phyloP scores from a whole-genome alignment of 2,113 vertebrate species.

The Lagopus muta region DNA sequence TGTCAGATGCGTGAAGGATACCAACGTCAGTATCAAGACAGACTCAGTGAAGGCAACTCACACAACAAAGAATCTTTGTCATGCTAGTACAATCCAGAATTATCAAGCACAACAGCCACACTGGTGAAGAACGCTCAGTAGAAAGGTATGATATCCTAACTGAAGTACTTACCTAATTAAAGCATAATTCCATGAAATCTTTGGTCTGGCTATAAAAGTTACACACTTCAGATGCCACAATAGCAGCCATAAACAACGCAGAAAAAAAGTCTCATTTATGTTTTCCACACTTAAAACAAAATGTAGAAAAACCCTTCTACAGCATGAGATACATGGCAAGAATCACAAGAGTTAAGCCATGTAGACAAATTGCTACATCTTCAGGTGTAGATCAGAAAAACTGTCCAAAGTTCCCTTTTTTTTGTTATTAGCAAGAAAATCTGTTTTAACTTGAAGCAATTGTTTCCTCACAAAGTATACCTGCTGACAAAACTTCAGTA shows the following conservation, averaged over 20 bases:
- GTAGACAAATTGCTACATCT: background rate
- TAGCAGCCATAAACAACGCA: background rate
- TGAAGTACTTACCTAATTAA: background rate
- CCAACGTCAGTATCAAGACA: background rate
- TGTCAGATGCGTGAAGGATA: background rate
- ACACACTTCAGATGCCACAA: background rate
- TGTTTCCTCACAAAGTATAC: background rate
- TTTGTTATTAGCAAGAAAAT: background rate
- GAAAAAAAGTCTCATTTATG: background rate
- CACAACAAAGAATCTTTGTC: background rate
- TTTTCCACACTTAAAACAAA: background rate
- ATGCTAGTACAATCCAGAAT: background rate
- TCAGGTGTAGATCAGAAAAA: background rate
- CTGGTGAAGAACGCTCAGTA: background rate
- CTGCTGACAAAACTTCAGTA: background rate
- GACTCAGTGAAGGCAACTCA: background rate
- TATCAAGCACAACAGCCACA: background rate
- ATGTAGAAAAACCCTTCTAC: background rate
- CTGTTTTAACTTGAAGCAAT: background rate
- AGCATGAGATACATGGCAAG: background rate
- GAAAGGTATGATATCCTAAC: background rate
- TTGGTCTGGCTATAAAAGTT: background rate
- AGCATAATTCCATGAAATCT: background rate
- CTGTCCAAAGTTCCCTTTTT: background rate
- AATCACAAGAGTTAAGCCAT: background rate